Evolutionary conservation across 2,113 vertebrate species (phyloP).

Genomic region (Scomber japonicus): DNA sequence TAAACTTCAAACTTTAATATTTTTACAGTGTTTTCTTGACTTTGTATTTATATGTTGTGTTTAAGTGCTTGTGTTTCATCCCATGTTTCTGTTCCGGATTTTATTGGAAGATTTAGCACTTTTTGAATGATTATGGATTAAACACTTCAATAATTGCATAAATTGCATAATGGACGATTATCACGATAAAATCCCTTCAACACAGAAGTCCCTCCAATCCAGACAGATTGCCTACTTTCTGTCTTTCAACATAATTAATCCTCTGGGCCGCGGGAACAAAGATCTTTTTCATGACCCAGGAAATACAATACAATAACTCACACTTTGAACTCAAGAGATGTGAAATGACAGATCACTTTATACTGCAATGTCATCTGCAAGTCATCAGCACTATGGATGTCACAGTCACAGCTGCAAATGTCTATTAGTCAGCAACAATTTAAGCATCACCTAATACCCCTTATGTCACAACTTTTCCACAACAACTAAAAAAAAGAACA

Average conservation of each 20-base stretch:
- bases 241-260: slow-evolving; percentile 2
- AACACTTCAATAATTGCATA: too few relatives aligned
- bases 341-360: not conserved
- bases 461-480: slow-evolving; percentile 46
- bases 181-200: not conserved
- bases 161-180: not conserved
- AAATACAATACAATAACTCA: slow-evolving; percentile 5
- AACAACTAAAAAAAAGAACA: slow-evolving; percentile 35
- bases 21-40: too few relatives aligned
- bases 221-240: not conserved
- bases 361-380: slow-evolving; percentile 18
- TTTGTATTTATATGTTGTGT: too few relatives aligned
- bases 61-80: too few relatives aligned
- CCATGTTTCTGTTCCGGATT: too few relatives aligned
- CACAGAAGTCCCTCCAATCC: not conserved
- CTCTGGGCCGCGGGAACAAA: not conserved
- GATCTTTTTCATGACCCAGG: not conserved
- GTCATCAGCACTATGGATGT: slow-evolving; percentile 25
- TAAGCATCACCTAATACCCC: slow-evolving; percentile 46
- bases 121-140: too few relatives aligned
- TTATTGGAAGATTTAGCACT: too few relatives aligned
- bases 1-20: too few relatives aligned
- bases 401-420: slow-evolving; percentile 52
- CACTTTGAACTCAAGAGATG: slow-evolving; percentile 20
- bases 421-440: slow-evolving; percentile 59